Evolutionary conservation across 2,797 vertebrate species (phyloP).

Genomic region (Poecilia velifera): DNA sequence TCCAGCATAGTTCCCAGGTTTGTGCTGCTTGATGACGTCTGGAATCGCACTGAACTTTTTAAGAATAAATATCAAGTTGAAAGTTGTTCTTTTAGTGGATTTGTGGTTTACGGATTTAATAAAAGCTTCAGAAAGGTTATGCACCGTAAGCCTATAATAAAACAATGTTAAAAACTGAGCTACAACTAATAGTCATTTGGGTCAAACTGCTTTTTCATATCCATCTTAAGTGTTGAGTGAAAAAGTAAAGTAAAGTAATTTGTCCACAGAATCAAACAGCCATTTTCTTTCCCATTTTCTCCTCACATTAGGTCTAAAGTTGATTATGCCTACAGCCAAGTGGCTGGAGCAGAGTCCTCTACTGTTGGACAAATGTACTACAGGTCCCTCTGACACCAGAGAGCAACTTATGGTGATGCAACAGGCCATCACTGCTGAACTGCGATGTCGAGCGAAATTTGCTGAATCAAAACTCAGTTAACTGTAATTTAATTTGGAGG

Average conservation of each 20-base stretch:
- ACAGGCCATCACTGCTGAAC: constrained; percentile 16
- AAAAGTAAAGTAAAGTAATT: neutral
- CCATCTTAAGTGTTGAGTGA: neutral
- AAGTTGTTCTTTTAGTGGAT: neutral
- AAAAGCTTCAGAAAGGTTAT: neutral
- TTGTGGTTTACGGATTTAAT: neutral
- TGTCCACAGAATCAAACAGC: neutral
- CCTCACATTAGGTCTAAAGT: constrained; percentile 21
- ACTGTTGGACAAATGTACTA: constrained; percentile 58
- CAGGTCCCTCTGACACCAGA: constrained; percentile 11
- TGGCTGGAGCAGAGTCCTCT: constrained; percentile 65
- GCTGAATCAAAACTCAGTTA: neutral
- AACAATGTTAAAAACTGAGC: neutral
- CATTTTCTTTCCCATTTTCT: constrained; percentile 3
- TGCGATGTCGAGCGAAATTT: neutral
- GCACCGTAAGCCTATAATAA: neutral
- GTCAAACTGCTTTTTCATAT: neutral
- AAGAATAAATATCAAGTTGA: neutral
- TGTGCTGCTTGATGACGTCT: neutral
- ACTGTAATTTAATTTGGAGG: neutral
- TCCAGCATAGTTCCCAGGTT: neutral
- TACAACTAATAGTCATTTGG: neutral
- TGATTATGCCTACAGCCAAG: neutral
- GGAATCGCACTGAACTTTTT: neutral
- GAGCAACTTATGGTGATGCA: constrained; percentile 4